These are phyloP conservation scores for Malurus alboscapulatus DNA, from an alignment of 2,113 vertebrate species.

Conservation along the genomic window DNA sequence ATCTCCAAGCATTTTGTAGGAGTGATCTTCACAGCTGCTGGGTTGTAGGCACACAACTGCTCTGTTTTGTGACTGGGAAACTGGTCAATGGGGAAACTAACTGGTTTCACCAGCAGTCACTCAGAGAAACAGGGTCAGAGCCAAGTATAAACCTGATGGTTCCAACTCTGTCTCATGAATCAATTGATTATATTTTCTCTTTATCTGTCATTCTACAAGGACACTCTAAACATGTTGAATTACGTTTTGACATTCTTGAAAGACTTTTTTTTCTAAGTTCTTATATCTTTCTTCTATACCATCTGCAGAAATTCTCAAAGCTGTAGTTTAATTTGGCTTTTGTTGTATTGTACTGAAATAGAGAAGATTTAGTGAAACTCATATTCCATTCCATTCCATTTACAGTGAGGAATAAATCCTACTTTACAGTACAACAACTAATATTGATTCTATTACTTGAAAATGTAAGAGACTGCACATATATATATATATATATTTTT, in stretches of 20 bases:
- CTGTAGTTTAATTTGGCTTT: constrained; percentile 31
- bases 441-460: constrained; percentile 36
- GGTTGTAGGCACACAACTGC: neutral
- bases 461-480: neutral
- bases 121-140: neutral
- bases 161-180: neutral
- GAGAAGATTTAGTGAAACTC: constrained; percentile 30
- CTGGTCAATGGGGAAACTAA: neutral
- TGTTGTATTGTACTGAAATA: constrained; percentile 8
- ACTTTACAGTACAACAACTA: constrained; percentile 30
- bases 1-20: neutral
- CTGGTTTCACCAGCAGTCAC: neutral
- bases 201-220: neutral
- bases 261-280: neutral
- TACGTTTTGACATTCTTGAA: constrained; percentile 31
- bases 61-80: constrained; percentile 38
- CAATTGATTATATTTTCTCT: neutral
- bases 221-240: neutral
- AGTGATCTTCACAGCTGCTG: constrained; percentile 12
- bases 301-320: constrained; percentile 24
- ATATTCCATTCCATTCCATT: neutral
- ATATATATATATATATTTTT: neutral
- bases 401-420: constrained; percentile 2
- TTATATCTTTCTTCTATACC: constrained; percentile 11
- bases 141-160: neutral